Evolutionary conservation across 2,113 vertebrate species (phyloP).

Genomic region (Poecile atricapillus): DNA sequence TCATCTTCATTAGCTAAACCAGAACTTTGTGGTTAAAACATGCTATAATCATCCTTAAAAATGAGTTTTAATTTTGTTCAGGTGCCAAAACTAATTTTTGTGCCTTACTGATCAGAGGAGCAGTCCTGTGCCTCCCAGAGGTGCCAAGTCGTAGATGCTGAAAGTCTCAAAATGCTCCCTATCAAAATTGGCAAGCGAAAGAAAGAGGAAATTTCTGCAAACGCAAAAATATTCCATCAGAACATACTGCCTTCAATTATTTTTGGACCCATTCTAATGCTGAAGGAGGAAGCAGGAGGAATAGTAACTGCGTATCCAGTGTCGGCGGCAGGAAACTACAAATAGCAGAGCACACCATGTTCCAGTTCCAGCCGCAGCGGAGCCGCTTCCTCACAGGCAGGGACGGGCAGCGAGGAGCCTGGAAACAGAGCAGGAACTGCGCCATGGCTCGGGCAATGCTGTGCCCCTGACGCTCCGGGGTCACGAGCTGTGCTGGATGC

Average conservation of each 20-base stretch:
- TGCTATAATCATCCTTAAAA: background rate
- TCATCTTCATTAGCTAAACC: background rate
- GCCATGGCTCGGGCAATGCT: background rate
- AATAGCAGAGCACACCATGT: constrained; percentile 67
- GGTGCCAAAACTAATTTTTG: background rate
- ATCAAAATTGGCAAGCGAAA: constrained; percentile 41
- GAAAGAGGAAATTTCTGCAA: constrained; percentile 49
- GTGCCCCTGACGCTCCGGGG: background rate
- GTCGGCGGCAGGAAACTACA: constrained; percentile 61
- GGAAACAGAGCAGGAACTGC: constrained; percentile 38
- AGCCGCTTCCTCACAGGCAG: constrained; percentile 47
- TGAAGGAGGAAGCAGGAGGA: constrained; percentile 65
- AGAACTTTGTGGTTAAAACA: background rate
- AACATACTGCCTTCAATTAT: constrained; percentile 69
- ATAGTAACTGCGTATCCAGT: constrained; percentile 52
- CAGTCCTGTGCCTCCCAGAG: background rate
- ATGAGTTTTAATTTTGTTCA: background rate
- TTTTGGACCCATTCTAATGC: constrained; percentile 67
- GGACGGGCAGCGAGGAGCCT: background rate
- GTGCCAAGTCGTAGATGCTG: background rate
- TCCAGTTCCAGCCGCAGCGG: constrained; percentile 19
- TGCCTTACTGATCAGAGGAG: background rate
- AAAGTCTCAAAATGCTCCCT: background rate
- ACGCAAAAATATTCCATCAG: constrained; percentile 46
- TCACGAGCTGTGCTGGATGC: background rate